Evolutionary conservation across 2,888 invertebrate genomes (phyloP).

Genomic region (Nymphalis urticae): DNA sequence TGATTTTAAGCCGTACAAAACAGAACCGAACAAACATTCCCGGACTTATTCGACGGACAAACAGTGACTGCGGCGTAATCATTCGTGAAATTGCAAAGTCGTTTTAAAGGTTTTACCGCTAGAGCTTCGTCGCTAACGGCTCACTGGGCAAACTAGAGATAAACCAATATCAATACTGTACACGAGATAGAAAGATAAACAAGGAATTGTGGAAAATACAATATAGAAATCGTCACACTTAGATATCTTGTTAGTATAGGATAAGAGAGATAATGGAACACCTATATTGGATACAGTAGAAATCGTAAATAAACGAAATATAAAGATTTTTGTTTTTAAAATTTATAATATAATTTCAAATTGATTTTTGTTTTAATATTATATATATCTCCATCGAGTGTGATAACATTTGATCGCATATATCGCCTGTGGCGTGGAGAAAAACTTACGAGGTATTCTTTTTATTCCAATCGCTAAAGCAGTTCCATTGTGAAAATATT

Average conservation of each 20-base stretch:
- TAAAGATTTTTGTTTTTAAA: too few relatives aligned
- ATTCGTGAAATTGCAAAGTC: conserved; percentile 38
- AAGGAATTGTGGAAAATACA: conserved; percentile 20
- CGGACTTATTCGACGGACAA: conserved; percentile 27
- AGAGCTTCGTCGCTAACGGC: conserved; percentile 30
- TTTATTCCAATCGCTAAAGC: not conserved
- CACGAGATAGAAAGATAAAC: conserved; percentile 28
- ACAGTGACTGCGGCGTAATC: conserved; percentile 33
- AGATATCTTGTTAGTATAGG: conserved; percentile 19
- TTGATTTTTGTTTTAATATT: too few relatives aligned
- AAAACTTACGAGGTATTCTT: not conserved
- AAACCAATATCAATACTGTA: conserved; percentile 32
- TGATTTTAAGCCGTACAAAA: conserved; percentile 7
- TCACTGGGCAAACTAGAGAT: conserved; percentile 33
- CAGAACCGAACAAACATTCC: conserved; percentile 23
- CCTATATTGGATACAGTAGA: not conserved
- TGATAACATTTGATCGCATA: too few relatives aligned
- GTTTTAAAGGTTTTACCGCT: conserved; percentile 28
- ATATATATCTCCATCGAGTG: too few relatives aligned
- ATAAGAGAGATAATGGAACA: conserved; percentile 11
- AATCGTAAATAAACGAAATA: too few relatives aligned
- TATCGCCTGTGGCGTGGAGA: too few relatives aligned
- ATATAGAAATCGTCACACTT: conserved; percentile 12
- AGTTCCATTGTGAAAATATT: not conserved
- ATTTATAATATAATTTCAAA: too few relatives aligned